Evolutionary conservation across 2,113 vertebrate genomes (phyloP).

Genomic region (Rhipidura dahli): DNA sequence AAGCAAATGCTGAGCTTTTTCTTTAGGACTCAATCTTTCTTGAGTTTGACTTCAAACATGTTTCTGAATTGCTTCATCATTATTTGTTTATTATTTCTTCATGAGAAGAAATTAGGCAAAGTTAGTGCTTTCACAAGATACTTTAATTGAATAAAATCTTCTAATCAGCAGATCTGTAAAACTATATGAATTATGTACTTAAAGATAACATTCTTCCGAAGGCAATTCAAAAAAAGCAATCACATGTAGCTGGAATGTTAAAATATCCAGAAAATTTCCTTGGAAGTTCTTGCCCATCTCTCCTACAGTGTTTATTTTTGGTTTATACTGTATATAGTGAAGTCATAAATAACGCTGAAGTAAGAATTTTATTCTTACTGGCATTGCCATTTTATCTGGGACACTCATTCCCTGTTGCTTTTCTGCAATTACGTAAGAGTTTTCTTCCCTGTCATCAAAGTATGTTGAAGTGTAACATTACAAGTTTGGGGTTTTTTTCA

Average conservation of each 20-base stretch:
- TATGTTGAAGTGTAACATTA: not conserved
- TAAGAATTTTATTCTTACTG: conserved; percentile 43
- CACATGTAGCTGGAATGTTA: not conserved
- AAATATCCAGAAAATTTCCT: not conserved
- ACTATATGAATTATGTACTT: not conserved
- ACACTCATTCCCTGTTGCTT: not conserved
- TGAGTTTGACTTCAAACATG: not conserved
- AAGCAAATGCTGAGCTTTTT: not conserved
- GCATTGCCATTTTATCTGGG: not conserved
- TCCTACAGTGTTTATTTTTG: not conserved
- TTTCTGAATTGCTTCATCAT: not conserved
- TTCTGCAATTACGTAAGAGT: not conserved
- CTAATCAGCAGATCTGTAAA: not conserved
- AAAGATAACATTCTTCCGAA: not conserved
- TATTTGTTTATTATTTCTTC: not conserved
- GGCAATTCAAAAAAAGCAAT: not conserved
- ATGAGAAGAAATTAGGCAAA: not conserved
- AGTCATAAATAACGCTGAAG: conserved; percentile 5
- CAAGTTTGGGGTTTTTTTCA: not conserved
- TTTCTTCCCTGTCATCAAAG: not conserved
- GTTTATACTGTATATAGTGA: conserved; percentile 24
- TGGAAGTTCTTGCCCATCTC: not conserved
- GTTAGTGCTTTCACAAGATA: not conserved
- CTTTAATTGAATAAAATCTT: not conserved
- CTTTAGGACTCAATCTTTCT: not conserved